A percentile compares a stretch with the other conserved stretches of the same genome.
Evolutionary conservation across 2,113 vertebrate species (phyloP).

Genomic region (Etheostoma spectabile): DNA sequence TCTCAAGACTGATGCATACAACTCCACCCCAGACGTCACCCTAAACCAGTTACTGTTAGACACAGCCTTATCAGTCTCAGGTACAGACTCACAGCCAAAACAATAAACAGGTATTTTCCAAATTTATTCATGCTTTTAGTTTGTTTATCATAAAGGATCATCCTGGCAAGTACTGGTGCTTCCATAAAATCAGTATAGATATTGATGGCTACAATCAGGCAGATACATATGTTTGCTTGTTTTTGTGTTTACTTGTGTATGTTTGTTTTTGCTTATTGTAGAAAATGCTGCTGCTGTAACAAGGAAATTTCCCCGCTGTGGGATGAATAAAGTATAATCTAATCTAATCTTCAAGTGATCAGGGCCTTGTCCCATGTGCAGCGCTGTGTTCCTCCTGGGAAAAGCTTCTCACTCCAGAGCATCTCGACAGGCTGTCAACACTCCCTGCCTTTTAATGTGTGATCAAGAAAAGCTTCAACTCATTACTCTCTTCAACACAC

Average conservation of each 20-base stretch:
- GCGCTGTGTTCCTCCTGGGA: constrained; percentile 61
- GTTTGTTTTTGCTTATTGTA: too few species aligned
- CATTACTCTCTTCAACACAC: constrained; percentile 75
- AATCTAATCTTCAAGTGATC: constrained; percentile 22
- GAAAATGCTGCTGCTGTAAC: too few species aligned
- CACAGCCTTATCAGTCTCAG: constrained; percentile 1
- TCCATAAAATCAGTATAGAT: constrained; percentile 1
- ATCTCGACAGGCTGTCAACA: constrained; percentile 80
- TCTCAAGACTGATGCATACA: constrained; percentile 24
- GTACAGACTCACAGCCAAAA: too few species aligned
- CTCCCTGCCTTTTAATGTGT: constrained; percentile 83
- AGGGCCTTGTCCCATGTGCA: constrained; percentile 38
- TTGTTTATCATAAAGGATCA: neutral
- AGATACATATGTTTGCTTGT: too few species aligned
- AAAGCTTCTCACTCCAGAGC: constrained; percentile 68
- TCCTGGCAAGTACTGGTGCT: neutral
- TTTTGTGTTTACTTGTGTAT: too few species aligned
- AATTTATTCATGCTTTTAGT: neutral
- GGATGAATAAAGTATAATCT: too few species aligned
- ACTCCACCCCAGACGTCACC: constrained; percentile 44
- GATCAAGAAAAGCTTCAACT: constrained; percentile 82
- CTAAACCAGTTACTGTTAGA: constrained; percentile 6
- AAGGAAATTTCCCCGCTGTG: too few species aligned
- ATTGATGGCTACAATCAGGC: constrained; percentile 27
- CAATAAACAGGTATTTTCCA: neutral